phyloP scores from a whole-genome alignment of 2,888 invertebrate species.

The Sympetrum striolatum region DNA sequence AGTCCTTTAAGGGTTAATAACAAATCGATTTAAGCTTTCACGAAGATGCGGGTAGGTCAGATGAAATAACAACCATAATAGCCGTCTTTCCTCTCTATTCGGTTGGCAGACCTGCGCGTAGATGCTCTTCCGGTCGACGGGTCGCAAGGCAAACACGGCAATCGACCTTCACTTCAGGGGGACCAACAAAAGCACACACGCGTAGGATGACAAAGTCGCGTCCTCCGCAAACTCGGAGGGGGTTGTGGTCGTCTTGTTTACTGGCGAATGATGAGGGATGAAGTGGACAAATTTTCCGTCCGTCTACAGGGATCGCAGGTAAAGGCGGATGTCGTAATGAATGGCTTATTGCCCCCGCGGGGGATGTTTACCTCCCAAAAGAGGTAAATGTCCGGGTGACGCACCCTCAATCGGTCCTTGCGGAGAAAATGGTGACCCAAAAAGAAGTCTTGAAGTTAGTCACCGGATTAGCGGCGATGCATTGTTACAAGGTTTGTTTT shows the following conservation, averaged over 20 bases:
- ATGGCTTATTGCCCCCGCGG: background rate
- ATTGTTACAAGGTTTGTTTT: too few relatives aligned
- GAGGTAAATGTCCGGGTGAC: background rate
- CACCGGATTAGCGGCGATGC: background rate
- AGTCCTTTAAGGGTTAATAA: too few relatives aligned
- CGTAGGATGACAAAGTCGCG: background rate
- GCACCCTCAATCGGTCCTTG: background rate
- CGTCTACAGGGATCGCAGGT: background rate
- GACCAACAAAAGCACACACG: background rate
- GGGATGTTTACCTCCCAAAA: background rate
- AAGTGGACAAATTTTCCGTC: background rate
- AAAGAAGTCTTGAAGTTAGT: background rate
- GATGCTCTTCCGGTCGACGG: background rate
- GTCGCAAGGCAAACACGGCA: background rate
- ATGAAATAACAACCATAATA: background rate
- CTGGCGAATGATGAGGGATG: background rate
- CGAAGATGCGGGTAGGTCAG: too few relatives aligned
- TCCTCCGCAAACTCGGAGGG: background rate
- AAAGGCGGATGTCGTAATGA: background rate
- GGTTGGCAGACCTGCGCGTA: background rate
- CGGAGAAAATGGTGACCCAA: background rate
- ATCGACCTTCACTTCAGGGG: background rate
- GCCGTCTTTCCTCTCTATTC: background rate
- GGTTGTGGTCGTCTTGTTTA: background rate
- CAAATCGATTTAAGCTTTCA: too few relatives aligned